These are phyloP conservation scores for Onychorhynchus coronatus DNA, from an alignment of 2,113 vertebrate species.

Conservation along the genomic window DNA sequence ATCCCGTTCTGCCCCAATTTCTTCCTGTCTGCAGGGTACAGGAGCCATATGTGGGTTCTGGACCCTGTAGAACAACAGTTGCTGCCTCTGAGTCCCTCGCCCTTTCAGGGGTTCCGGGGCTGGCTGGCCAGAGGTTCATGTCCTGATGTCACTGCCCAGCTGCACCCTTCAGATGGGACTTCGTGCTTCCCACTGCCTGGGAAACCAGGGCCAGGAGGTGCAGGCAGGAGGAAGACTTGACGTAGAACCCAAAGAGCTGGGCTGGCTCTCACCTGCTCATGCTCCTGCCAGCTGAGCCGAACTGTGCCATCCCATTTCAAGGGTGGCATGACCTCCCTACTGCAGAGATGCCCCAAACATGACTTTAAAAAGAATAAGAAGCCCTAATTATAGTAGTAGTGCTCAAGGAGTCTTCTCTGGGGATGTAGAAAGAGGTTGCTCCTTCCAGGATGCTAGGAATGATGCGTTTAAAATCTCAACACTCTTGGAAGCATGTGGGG, in stretches of 20 bases:
- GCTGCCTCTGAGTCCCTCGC: not conserved
- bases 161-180: not conserved
- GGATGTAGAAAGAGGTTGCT: not conserved
- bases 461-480: not conserved
- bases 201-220: not conserved
- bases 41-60: not conserved
- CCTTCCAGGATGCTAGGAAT: not conserved
- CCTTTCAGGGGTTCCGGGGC: not conserved
- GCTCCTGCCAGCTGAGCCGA: not conserved
- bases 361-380: not conserved
- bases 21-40: not conserved
- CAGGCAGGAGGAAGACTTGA: not conserved
- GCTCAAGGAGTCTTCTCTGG: not conserved
- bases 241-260: not conserved
- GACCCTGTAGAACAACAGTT: not conserved
- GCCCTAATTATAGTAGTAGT: not conserved
- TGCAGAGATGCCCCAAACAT: not conserved
- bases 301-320: not conserved
- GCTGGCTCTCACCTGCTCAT: not conserved
- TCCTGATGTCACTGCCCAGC: not conserved
- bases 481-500: not conserved
- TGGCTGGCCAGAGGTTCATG: not conserved
- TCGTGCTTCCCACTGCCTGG: not conserved
- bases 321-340: not conserved
- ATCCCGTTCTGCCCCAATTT: not conserved